Percentiles rank a stretch among this genome's conserved stretches.
phyloP scores from a whole-genome alignment of 2,113 vertebrate genomes.

The Hippotragus niger region DNA sequence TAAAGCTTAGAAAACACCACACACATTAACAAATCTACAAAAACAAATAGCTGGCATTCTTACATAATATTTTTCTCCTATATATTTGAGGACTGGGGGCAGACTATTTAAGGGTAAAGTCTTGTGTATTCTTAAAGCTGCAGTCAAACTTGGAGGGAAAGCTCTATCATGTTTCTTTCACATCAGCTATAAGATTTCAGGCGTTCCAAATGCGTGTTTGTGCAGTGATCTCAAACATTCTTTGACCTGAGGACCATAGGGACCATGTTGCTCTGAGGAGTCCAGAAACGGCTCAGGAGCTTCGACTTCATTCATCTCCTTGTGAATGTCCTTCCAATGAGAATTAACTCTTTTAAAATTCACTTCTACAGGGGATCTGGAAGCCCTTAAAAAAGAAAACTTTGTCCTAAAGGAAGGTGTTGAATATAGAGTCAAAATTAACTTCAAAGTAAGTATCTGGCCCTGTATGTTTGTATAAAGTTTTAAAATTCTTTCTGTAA shows the following conservation, averaged over 20 bases:
- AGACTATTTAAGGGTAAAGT: neutral
- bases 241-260: neutral
- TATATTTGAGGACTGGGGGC: neutral
- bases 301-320: fast-evolving
- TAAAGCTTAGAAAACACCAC: neutral
- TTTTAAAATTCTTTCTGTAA: neutral
- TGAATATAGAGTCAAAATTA: conserved; percentile 86
- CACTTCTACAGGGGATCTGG: conserved; percentile 79
- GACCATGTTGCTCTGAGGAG: neutral
- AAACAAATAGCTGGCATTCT: neutral
- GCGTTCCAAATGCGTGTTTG: neutral
- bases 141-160: neutral
- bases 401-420: conserved; percentile 85
- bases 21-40: neutral
- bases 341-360: neutral
- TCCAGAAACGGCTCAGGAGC: neutral
- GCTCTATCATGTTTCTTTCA: neutral
- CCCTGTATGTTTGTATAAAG: neutral
- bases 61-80: neutral
- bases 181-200: neutral
- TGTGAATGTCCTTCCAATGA: neutral
- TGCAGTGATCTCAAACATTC: neutral
- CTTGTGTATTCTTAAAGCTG: neutral
- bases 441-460: conserved; percentile 84
- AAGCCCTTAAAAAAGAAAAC: conserved; percentile 83